Percentiles rank a stretch among this genome's conserved stretches.
Evolutionary conservation across 1,140 invertebrate species (phyloP).

Genomic region (Trichogramma pretiosum): DNA sequence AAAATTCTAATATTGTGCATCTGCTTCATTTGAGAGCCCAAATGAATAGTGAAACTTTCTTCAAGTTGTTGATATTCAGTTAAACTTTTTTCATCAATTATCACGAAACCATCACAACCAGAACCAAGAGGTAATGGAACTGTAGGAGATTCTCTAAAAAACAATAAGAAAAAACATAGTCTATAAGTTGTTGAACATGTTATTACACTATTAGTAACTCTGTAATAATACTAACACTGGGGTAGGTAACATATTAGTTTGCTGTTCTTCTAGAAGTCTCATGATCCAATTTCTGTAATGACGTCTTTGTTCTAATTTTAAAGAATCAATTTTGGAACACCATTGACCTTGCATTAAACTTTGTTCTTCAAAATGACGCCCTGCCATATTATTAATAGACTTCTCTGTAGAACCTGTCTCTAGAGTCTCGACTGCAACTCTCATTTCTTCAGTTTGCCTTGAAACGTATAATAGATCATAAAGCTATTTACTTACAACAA

Average conservation of each 20-base stretch:
- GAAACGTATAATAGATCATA: slow-evolving; percentile 23
- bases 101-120: slow-evolving; percentile 25
- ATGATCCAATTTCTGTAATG: slow-evolving; percentile 76
- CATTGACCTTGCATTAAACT: slow-evolving; percentile 67
- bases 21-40: slow-evolving; percentile 95
- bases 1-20: slow-evolving; percentile 94
- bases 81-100: slow-evolving; percentile 31
- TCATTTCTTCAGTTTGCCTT: slow-evolving; percentile 72
- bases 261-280: slow-evolving; percentile 60
- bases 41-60: slow-evolving; percentile 95
- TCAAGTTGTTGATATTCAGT: slow-evolving; percentile 49
- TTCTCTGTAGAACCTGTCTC: slow-evolving; percentile 60
- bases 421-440: slow-evolving; percentile 58
- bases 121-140: slow-evolving; percentile 31
- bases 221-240: slow-evolving; percentile 42
- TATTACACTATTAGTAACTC: slow-evolving; percentile 10
- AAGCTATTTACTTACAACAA: slow-evolving; percentile 4
- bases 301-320: slow-evolving; percentile 62
- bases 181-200: slow-evolving; percentile 1
- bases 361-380: slow-evolving; percentile 68
- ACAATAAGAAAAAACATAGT: slow-evolving; percentile 7
- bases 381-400: slow-evolving; percentile 67
- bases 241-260: slow-evolving; percentile 47
- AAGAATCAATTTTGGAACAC: slow-evolving; percentile 64
- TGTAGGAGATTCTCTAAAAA: slow-evolving; percentile 37